phyloP scores from a whole-genome alignment of 1,140 invertebrate species.

The Alviniconcha marisindica region DNA sequence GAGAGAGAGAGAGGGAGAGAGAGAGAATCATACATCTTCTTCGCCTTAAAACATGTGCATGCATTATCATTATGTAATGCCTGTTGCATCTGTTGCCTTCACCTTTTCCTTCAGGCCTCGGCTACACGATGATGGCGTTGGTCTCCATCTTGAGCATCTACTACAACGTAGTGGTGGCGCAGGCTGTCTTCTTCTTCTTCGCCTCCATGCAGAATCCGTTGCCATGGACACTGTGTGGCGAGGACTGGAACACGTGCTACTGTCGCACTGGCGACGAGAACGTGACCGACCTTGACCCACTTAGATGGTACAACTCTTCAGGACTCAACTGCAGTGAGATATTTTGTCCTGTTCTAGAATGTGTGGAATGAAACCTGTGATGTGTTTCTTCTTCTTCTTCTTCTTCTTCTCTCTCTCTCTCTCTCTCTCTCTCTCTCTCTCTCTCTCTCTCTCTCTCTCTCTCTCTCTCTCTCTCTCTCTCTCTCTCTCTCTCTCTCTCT shows the following conservation, averaged over 20 bases:
- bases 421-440: neutral
- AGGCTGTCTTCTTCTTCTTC: constrained; percentile 69
- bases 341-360: neutral
- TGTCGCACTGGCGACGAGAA: constrained; percentile 47
- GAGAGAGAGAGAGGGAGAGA: no score
- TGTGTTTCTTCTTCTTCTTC: neutral
- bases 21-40: no score
- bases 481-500: constrained; percentile 2
- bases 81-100: no score
- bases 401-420: neutral
- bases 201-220: constrained; percentile 56
- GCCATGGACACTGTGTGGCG: constrained; percentile 62
- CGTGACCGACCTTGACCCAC: constrained; percentile 25
- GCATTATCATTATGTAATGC: no score
- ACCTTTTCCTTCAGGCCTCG: constrained; percentile 81
- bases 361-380: neutral
- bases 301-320: constrained; percentile 39
- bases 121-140: constrained; percentile 83
- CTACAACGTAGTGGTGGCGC: constrained; percentile 75
- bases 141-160: constrained; percentile 74
- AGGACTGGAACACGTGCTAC: constrained; percentile 61
- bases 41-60: no score
- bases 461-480: constrained; percentile 16
- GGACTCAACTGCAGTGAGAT: constrained; percentile 50
- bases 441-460: constrained; percentile 19